Conservation (phyloP, 1,140 invertebrate genomes). For the Plectus sambesii region DNA sequence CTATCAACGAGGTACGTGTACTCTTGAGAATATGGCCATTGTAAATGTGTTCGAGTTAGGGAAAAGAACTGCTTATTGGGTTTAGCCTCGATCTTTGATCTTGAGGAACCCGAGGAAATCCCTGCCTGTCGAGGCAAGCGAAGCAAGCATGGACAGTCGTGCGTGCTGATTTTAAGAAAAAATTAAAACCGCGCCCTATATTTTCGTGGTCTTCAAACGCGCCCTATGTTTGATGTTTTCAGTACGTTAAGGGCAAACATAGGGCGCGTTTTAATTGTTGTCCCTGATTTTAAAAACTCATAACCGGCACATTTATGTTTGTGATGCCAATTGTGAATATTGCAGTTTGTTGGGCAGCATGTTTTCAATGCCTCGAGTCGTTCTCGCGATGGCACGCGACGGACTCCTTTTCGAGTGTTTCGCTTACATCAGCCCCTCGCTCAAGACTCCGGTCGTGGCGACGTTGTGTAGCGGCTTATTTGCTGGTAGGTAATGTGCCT, state of each 20-base stretch:
- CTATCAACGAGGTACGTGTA: constrained; percentile 64
- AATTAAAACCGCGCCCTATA: too few species aligned
- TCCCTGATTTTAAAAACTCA: not conserved
- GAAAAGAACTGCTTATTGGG: too few species aligned
- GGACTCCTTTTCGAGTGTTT: constrained; percentile 66
- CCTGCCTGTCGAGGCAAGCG: not conserved
- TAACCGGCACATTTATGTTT: not conserved
- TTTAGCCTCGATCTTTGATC: too few species aligned
- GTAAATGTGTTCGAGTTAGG: not conserved
- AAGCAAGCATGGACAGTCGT: not conserved
- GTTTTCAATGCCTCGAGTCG: constrained; percentile 85
- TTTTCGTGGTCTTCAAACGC: too few species aligned
- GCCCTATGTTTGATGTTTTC: too few species aligned
- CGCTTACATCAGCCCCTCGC: constrained; percentile 25
- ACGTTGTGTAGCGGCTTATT: constrained; percentile 16
- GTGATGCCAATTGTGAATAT: not conserved
- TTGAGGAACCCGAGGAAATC: not conserved
- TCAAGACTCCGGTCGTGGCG: constrained; percentile 30
- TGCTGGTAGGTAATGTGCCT: too few species aligned
- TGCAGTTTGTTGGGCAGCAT: constrained; percentile 63
- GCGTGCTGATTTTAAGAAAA: too few species aligned
- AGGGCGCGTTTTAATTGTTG: too few species aligned
- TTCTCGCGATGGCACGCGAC: constrained; percentile 86
- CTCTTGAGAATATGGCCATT: not conserved
- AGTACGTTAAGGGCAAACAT: too few species aligned